phyloP scores from a whole-genome alignment of 1,140 invertebrate genomes.

The Eupeodes corollae region DNA sequence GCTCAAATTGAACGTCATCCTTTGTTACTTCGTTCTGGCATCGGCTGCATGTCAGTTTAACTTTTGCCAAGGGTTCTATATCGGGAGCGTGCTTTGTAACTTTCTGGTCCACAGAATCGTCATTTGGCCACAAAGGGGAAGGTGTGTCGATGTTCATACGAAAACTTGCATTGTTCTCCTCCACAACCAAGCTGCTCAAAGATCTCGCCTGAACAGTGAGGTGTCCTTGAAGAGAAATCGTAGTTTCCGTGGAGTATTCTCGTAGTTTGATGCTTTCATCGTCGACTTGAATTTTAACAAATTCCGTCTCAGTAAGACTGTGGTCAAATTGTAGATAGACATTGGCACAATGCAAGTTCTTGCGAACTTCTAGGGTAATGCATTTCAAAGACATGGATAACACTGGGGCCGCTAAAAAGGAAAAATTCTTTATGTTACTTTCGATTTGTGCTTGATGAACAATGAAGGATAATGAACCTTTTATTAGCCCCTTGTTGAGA shows the following conservation, averaged over 20 bases:
- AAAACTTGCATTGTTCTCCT: slow-evolving; percentile 8
- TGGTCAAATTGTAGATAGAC: slow-evolving; percentile 9
- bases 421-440: too few species aligned
- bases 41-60: too few species aligned
- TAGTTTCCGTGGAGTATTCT: slow-evolving; percentile 4
- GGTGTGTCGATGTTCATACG: slow-evolving; percentile 4
- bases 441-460: too few species aligned
- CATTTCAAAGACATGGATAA: slow-evolving; percentile 4
- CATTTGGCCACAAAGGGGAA: too few species aligned
- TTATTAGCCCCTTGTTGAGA: too few species aligned
- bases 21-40: too few species aligned
- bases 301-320: slow-evolving; percentile 6
- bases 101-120: too few species aligned
- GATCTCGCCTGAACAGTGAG: slow-evolving; percentile 5
- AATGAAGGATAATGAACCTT: too few species aligned
- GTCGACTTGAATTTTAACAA: slow-evolving; percentile 9
- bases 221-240: background rate
- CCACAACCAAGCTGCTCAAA: slow-evolving; percentile 8
- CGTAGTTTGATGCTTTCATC: slow-evolving; percentile 2
- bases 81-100: too few species aligned
- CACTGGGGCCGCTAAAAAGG: too few species aligned
- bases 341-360: slow-evolving; percentile 9
- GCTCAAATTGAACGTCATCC: too few species aligned
- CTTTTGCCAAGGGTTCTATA: too few species aligned
- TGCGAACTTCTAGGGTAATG: slow-evolving; percentile 8